phyloP scores from a whole-genome alignment of 2,888 invertebrate genomes.

The Lepidochrysops patricia region DNA sequence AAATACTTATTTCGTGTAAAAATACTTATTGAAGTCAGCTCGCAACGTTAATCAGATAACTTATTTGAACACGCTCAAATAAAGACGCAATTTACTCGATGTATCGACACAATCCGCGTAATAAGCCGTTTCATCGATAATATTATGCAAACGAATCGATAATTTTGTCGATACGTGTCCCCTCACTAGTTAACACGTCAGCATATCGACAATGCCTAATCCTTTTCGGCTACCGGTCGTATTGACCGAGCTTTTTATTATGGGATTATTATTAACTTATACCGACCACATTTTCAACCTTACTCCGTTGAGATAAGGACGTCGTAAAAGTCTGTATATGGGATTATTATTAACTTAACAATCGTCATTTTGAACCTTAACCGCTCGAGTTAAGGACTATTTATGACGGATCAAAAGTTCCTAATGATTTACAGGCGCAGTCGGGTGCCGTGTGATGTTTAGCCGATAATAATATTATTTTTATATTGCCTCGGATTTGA shows the following conservation, averaged over 20 bases:
- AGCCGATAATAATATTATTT: background rate
- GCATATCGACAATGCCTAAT: slow-evolving; percentile 54
- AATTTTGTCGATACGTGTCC: background rate
- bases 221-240: slow-evolving; percentile 66
- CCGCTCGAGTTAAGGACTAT: background rate
- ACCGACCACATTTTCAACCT: slow-evolving; percentile 20
- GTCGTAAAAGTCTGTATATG: background rate
- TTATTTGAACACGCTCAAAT: background rate
- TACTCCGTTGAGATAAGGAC: slow-evolving; percentile 23
- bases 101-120: slow-evolving; percentile 11
- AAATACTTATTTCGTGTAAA: no score
- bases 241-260: slow-evolving; percentile 44
- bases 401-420: background rate
- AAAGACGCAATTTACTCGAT: slow-evolving; percentile 14
- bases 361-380: background rate
- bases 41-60: no score
- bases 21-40: no score
- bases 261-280: slow-evolving; percentile 36
- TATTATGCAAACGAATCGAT: background rate
- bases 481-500: background rate
- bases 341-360: background rate
- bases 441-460: background rate
- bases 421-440: background rate
- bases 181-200: slow-evolving; percentile 41
- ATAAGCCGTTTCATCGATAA: slow-evolving; percentile 16